Evolutionary conservation across 2,888 invertebrate genomes (phyloP).

Genomic region (Agrotis segetum): DNA sequence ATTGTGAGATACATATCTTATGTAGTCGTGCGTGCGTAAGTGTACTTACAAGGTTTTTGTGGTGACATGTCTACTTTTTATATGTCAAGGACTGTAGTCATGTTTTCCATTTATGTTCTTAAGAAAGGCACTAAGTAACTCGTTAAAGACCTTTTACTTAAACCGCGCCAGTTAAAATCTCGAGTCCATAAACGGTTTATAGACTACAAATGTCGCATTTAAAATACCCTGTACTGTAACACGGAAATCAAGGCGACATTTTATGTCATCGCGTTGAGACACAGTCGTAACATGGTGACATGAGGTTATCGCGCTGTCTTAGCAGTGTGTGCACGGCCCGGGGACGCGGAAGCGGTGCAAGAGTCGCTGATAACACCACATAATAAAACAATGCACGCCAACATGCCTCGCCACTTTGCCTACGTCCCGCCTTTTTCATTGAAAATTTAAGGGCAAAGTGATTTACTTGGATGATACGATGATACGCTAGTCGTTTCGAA

Average conservation of each 20-base stretch:
- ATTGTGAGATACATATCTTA: constrained; percentile 46
- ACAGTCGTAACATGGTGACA: constrained; percentile 49
- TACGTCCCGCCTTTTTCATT: constrained; percentile 60
- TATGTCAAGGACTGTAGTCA: background rate
- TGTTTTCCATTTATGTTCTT: background rate
- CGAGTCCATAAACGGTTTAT: constrained; percentile 39
- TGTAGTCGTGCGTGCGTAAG: background rate
- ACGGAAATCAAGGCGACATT: constrained; percentile 50
- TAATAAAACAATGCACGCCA: constrained; percentile 77
- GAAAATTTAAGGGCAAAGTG: constrained; percentile 62
- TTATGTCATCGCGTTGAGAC: constrained; percentile 49
- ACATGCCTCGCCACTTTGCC: constrained; percentile 55
- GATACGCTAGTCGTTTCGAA: constrained; percentile 28
- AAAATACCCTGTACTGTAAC: constrained; percentile 29
- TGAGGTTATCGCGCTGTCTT: constrained; percentile 61
- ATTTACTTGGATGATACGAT: constrained; percentile 51
- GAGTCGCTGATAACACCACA: constrained; percentile 72
- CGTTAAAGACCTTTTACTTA: constrained; percentile 4
- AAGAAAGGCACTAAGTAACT: background rate
- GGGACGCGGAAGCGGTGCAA: constrained; percentile 73
- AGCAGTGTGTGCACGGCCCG: constrained; percentile 48
- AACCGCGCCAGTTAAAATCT: constrained; percentile 1
- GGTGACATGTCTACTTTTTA: background rate
- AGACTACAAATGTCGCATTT: constrained; percentile 40
- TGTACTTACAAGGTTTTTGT: constrained; percentile 7